Conservation (phyloP, 1,140 invertebrate genomes). For the Macrotrachela quadricornifera region DNA sequence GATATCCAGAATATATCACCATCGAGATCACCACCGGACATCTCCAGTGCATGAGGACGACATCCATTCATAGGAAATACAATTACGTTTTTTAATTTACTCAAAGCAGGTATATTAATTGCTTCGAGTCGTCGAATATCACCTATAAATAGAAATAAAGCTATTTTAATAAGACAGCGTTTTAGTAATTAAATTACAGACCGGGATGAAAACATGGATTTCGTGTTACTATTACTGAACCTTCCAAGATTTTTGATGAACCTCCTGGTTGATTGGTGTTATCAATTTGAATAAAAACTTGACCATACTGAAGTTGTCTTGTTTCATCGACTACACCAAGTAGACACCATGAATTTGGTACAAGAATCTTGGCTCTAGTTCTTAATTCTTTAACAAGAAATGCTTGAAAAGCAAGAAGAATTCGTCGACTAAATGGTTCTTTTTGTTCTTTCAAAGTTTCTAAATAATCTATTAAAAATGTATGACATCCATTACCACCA, state of each 20-base stretch:
- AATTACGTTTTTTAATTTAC: slow-evolving; percentile 26
- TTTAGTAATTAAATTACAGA: no score
- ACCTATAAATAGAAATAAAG: no score
- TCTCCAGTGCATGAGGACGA: slow-evolving; percentile 31
- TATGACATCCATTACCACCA: no score
- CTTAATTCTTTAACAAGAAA: not conserved
- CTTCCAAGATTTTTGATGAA: not conserved
- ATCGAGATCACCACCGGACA: slow-evolving; percentile 29
- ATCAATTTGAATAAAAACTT: slow-evolving; percentile 1
- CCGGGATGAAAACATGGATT: slow-evolving; percentile 1
- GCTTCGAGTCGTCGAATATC: slow-evolving; percentile 26
- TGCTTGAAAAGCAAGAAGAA: not conserved
- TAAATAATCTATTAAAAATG: not conserved
- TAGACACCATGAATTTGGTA: not conserved
- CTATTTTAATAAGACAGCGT: no score
- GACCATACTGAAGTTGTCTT: not conserved
- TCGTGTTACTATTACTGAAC: not conserved
- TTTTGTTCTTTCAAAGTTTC: not conserved
- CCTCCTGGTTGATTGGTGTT: not conserved
- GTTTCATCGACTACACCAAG: slow-evolving; percentile 1
- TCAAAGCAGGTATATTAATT: slow-evolving; percentile 20
- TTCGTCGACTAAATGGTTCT: not conserved
- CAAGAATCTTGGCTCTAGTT: not conserved
- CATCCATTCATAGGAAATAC: slow-evolving; percentile 28
- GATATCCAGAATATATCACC: slow-evolving; percentile 31